Percentiles rank a stretch among this genome's conserved stretches.
These are phyloP conservation scores for Mesembrinibis cayennensis DNA, from an alignment of 2,113 vertebrate genomes.

Conservation along the genomic window DNA sequence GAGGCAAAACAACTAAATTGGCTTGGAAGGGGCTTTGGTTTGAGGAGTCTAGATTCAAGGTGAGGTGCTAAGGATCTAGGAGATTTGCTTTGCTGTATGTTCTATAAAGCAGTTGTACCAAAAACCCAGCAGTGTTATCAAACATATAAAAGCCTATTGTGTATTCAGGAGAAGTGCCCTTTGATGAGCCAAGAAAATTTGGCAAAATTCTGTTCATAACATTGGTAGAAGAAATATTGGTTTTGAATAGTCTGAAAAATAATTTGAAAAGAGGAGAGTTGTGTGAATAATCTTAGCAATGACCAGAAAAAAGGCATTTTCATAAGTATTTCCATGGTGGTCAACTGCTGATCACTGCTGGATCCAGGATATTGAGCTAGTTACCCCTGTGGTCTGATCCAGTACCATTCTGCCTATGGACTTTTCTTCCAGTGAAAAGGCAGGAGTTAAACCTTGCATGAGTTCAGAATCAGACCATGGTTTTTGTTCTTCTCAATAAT, in stretches of 20 bases:
- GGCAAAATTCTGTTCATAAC: neutral
- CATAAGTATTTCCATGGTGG: neutral
- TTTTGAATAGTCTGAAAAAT: neutral
- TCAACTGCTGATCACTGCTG: neutral
- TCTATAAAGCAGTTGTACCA: neutral
- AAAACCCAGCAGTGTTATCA: neutral
- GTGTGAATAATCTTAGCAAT: neutral
- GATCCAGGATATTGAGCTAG: neutral
- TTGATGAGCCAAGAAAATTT: neutral
- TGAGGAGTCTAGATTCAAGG: neutral
- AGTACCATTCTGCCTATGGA: rapidly evolving
- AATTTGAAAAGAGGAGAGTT: neutral
- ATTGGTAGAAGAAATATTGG: neutral
- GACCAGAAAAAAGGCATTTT: neutral
- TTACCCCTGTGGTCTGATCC: neutral
- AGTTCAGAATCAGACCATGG: neutral
- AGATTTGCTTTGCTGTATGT: neutral
- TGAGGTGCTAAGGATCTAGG: neutral
- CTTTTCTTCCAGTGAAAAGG: neutral
- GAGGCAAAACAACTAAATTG: neutral
- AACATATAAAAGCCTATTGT: neutral
- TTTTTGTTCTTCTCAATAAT: neutral
- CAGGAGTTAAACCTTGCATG: neutral
- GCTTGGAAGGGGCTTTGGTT: neutral
- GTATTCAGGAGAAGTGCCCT: neutral